Base-by-base conservation (phyloP, 92 coral and sea anemone species). In the Bergia puertoricense region DNA sequence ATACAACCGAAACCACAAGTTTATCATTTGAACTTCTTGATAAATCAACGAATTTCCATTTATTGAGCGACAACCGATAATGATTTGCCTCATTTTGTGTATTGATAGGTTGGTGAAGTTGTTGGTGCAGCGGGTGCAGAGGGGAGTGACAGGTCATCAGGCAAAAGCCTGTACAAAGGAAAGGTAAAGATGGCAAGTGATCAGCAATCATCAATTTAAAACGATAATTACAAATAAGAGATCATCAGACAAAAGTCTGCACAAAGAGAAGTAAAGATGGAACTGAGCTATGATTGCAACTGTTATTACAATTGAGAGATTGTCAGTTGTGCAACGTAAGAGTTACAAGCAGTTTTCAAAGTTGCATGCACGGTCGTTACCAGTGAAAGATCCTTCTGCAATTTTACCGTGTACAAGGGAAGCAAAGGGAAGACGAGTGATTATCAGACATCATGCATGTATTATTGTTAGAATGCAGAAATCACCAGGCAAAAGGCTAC, bases 41-140 rank as follows among this genome's bases (percentile, higher is more conserved):
- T 30, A 39, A 43, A 57, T 5, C 22, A 20, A 30, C 20, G 54
- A 15, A 3, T n/a, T 84, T 5, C 48, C 78, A 62, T 40, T 8
- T 51, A 51, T 51, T 51, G 8, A 9, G 57, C 10, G 2, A 51
- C 57, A 51, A 13, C 57, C 14, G 3, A 15, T 43, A 74, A 11
- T 14, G 46, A 66, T 42, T 62, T n/a, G 2, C 6, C 3, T 42
- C 74, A 14, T 13, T 38, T 73, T 30, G 59, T 48, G 62, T 81
- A 43, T 44, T 38, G 16, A 6, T 71, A 96, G 99, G 88, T 97
- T 85, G 99, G 99, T 57, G 99, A 97, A 88, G 99, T 97, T 8
- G 99, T 97, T 2, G 99, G 99, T 11, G 95, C 99, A 0, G 97
- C 98, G 4, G 99, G 97, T 36, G 90, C 91, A 15, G 95, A 94